Conservation (phyloP, 2,113 vertebrate species). For the Casuarius casuarius region DNA sequence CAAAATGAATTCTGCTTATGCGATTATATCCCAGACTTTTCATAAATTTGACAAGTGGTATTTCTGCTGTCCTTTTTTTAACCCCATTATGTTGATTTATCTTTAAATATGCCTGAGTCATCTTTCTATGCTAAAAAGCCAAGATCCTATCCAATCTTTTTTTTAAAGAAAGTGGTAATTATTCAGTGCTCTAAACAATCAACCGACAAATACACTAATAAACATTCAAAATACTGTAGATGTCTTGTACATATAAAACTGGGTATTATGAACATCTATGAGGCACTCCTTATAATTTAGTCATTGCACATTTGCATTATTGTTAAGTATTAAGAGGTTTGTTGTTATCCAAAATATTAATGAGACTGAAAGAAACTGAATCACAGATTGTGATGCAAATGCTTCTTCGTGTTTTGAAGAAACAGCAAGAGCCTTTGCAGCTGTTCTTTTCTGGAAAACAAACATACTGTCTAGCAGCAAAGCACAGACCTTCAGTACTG, state of each 20-base stretch:
- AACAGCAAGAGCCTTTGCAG: constrained; percentile 61
- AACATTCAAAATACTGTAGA: not conserved
- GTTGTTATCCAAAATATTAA: constrained; percentile 51
- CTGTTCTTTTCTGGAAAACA: constrained; percentile 66
- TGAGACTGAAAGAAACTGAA: constrained; percentile 43
- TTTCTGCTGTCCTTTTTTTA: constrained; percentile 35
- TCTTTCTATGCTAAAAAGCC: not conserved
- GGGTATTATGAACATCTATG: not conserved
- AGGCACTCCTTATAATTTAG: not conserved
- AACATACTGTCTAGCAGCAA: constrained; percentile 31
- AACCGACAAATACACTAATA: not conserved
- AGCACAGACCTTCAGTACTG: not conserved
- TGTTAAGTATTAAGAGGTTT: constrained; percentile 14
- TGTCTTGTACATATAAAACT: not conserved
- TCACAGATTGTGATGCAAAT: constrained; percentile 50
- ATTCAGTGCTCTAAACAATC: not conserved
- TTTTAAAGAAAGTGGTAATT: not conserved
- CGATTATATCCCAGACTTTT: not conserved
- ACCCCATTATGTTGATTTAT: not conserved
- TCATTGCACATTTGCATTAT: not conserved
- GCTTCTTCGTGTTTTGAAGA: constrained; percentile 43
- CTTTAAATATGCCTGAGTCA: not conserved
- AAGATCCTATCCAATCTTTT: not conserved
- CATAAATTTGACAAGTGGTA: not conserved
- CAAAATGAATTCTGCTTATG: not conserved